These are phyloP conservation scores for Halichoerus grypus DNA, from an alignment of 2,113 vertebrate genomes.

Conservation along the genomic window DNA sequence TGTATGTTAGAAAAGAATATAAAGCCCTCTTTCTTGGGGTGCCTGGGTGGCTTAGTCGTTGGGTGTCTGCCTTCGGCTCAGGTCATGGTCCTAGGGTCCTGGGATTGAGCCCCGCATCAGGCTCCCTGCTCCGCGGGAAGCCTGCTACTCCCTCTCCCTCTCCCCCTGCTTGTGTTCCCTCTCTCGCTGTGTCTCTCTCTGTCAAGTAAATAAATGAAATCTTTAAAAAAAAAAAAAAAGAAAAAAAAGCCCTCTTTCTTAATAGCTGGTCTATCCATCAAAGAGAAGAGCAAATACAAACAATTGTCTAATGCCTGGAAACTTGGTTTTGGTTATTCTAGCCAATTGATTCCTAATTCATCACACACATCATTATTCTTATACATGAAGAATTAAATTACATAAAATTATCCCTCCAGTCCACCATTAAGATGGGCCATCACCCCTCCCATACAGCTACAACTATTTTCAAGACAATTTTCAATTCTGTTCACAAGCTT, in stretches of 20 bases:
- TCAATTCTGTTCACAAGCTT: background rate
- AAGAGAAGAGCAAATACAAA: slow-evolving; percentile 29
- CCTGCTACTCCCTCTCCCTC: too few relatives aligned
- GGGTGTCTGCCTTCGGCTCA: too few relatives aligned
- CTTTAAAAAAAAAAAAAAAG: too few relatives aligned
- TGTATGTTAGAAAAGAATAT: background rate
- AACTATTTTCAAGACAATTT: background rate
- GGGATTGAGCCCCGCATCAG: too few relatives aligned
- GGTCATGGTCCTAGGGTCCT: too few relatives aligned
- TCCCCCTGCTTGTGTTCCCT: too few relatives aligned
- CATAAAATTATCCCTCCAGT: background rate
- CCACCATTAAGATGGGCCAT: background rate
- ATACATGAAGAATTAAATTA: background rate
- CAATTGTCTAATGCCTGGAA: background rate
- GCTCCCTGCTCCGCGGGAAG: too few relatives aligned
- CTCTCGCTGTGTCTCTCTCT: too few relatives aligned
- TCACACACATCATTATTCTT: background rate
- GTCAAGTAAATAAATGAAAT: too few relatives aligned
- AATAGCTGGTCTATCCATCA: background rate
- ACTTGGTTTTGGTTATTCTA: background rate
- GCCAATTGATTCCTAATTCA: background rate
- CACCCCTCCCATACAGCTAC: background rate
- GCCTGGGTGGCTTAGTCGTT: too few relatives aligned
- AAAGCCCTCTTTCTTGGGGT: background rate
- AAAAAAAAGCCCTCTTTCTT: background rate